These are phyloP conservation scores for Butorides virescens DNA, from an alignment of 2,113 vertebrate species.

Conservation along the genomic window DNA sequence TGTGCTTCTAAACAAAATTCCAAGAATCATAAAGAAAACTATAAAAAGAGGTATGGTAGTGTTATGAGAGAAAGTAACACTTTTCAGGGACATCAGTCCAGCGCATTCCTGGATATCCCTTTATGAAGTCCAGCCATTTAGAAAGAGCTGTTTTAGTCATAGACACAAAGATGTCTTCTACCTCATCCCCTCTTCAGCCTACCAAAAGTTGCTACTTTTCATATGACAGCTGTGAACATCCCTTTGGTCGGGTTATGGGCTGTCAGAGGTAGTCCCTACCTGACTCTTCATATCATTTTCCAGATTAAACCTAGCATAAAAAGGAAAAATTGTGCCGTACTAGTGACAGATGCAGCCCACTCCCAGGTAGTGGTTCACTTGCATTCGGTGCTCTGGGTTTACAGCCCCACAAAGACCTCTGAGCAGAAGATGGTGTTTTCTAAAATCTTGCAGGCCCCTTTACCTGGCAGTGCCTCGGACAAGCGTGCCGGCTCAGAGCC, in stretches of 20 bases:
- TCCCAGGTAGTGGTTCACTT: neutral
- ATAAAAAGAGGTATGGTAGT: neutral
- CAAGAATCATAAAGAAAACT: neutral
- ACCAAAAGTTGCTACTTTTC: neutral
- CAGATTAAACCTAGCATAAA: neutral
- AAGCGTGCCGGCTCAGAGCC: neutral
- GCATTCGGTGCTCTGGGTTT: neutral
- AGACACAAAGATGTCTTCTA: neutral
- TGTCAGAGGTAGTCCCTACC: neutral
- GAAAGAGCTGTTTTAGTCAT: neutral
- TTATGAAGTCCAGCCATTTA: neutral
- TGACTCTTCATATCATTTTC: neutral
- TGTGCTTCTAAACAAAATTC: neutral
- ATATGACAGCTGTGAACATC: neutral
- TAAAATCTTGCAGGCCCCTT: neutral
- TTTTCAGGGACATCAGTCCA: neutral
- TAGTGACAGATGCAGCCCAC: neutral
- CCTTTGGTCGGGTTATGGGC: neutral
- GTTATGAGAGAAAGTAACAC: neutral
- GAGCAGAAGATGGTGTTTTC: neutral
- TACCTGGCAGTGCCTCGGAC: neutral
- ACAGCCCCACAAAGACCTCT: neutral
- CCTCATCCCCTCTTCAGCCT: neutral
- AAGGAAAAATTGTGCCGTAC: neutral
- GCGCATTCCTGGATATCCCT: neutral